phyloP scores from a whole-genome alignment of 2,888 invertebrate genomes.

The Nomada ruficornis region DNA sequence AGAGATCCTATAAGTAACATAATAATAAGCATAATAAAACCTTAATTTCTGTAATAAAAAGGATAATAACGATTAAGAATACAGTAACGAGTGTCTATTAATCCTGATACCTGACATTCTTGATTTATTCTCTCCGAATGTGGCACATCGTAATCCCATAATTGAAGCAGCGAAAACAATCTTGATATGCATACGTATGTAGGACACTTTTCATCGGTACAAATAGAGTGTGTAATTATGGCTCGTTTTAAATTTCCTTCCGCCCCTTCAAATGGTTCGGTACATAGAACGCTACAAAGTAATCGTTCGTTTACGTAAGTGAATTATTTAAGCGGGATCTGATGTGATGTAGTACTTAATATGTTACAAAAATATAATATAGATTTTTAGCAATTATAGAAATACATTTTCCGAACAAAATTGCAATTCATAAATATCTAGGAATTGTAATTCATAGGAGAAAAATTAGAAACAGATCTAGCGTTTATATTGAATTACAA shows the following conservation, averaged over 20 bases:
- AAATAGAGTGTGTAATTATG: constrained; percentile 83
- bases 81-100: background rate
- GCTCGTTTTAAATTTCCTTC: constrained; percentile 92
- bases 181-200: constrained; percentile 78
- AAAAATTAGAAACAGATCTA: background rate
- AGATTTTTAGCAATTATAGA: background rate
- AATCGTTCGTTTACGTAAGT: background rate
- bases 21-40: constrained; percentile 4
- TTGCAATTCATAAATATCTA: background rate
- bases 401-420: background rate
- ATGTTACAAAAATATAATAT: constrained; percentile 1
- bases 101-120: constrained; percentile 76
- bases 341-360: background rate
- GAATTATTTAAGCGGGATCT: background rate
- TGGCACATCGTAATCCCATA: constrained; percentile 79
- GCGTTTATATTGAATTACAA: background rate
- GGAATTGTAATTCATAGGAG: background rate
- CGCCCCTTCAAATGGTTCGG: constrained; percentile 94
- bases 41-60: background rate
- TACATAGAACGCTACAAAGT: constrained; percentile 86
- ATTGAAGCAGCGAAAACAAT: constrained; percentile 79
- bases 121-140: constrained; percentile 79
- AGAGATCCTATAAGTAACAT: constrained; percentile 71
- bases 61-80: background rate
- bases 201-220: constrained; percentile 76